Percentiles rank a stretch among this genome's conserved stretches.
Conservation (phyloP, 64 coral and sea anemone genomes). For the Pocillopora verrucosa region DNA sequence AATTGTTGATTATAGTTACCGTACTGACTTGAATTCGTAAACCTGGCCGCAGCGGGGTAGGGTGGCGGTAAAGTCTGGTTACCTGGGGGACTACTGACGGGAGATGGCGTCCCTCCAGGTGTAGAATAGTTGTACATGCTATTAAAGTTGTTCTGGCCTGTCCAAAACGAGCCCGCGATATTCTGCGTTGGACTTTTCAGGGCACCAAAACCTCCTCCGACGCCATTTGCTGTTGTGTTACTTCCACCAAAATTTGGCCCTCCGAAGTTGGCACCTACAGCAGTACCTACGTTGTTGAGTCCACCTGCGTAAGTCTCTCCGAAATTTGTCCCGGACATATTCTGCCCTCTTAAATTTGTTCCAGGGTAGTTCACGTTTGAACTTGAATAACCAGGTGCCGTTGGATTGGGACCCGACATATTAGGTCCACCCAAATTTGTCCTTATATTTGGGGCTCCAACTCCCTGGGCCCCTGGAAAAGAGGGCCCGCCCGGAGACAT, state of each 20-base stretch:
- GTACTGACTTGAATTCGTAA: neutral
- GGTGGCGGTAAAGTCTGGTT: constrained; percentile 27
- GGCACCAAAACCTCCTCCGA: constrained; percentile 1
- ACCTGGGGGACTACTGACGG: neutral
- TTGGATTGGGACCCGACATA: neutral
- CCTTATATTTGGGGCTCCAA: neutral
- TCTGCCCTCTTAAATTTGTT: neutral
- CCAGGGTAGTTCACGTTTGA: neutral
- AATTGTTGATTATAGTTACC: constrained; percentile 9
- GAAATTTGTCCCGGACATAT: neutral
- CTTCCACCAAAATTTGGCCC: neutral
- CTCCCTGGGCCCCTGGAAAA: neutral
- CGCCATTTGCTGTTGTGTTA: neutral
- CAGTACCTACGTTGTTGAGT: neutral
- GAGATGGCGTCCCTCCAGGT: neutral
- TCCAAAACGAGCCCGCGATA: constrained; percentile 4
- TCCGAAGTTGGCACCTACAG: neutral
- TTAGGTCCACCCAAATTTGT: neutral
- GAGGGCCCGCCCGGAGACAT: neutral
- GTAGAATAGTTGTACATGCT: constrained; percentile 23
- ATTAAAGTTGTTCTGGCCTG: constrained; percentile 17
- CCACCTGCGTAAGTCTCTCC: neutral
- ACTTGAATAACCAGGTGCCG: neutral
- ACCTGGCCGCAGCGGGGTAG: constrained; percentile 1
- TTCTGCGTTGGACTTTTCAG: neutral